Evolutionary conservation across 2,113 vertebrate species (phyloP), one percentile per base, ranked within the genome.

Genomic region (Phaethornis superciliosus): DNA sequence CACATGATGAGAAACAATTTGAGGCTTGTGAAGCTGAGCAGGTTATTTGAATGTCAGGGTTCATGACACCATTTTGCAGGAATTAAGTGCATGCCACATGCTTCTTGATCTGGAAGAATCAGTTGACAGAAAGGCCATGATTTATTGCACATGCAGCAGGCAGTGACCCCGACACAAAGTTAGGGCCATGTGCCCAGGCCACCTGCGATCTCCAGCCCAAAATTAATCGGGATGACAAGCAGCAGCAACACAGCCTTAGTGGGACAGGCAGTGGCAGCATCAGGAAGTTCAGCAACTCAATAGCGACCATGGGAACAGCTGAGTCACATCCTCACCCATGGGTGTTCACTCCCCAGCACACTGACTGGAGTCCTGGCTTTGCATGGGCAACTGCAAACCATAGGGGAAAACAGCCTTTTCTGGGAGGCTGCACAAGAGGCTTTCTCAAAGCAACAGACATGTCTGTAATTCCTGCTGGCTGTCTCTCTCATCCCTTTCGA

Each of bases 401-500:
- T 0, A 6, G 35, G 14, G 33, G 59, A 52, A 22, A 46, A 4
- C 6, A 78, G 10, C 6, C 18, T 44, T 63, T 35, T 3, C 3
- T 15, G 21, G 27, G 32, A 12, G 14, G 27, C 37, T 42, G 37
- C 33, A 67, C 52, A 71, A 80, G 37, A 40, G 58, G 37, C 27
- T 59, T 59, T 49, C 30, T 54, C 78, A n/a, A 51, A 51, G 72
- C 1, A 27, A 32, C 0, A 7, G 52, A 15, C 19, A 5, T 0
- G 0, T 26, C 49, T 46, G 5, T 3, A 15, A 37, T 9, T 40
- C 55, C 59, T 24, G 8, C 28, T 46, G 51, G 24, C 26, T 0
- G 0, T 7, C 33, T 24, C 14, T 32, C 42, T 74, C 24, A 10
- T 19, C 15, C 5, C 0, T 42, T 20, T 27, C 47, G 42, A 65